Base-by-base conservation (phyloP, 2,888 invertebrate species). In the Pomacea canaliculata region DNA sequence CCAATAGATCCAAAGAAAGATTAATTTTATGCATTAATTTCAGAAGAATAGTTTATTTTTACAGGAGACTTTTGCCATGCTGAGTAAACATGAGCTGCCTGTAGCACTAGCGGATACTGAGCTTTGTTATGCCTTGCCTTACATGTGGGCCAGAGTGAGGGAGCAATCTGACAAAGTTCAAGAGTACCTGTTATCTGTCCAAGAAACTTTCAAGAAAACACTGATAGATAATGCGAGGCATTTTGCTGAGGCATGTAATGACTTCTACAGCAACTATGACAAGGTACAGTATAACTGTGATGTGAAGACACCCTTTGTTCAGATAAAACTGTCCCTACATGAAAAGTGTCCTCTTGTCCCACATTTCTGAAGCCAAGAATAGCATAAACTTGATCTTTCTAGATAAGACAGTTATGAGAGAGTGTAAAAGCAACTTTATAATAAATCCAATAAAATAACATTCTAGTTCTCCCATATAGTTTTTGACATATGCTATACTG, bases 41-140 rank as follows among this genome's bases (percentile, higher is more conserved):
- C 23, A 23, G 0, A 37, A 37, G 37, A 37, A 37, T 5, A 37
- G 37, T 37, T 37, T 56, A 1, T 56, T 63, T 12, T 23, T 23
- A 0, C 80, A 91, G 90, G 91, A 98, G 92, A 97, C 97, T 0
- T 98, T 97, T 90, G 96, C 96, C 85, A 94, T 97, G 67, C 94
- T 98, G 23, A 95, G 94, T 1, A 94, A 96, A 13, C 96, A 96
- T 88, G 95, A 97, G 79, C 93, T 98, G 9, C 94, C 94, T 0
- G 95, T 97, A 0, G 95, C 95, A 85, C 94, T 94, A 79, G 97
- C 97, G 87, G 96, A 97, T 84, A 92, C 95, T 70, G 98, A 98
- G 88, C 95, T 95, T 89, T 97, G 97, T 0, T 98, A 98, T 89
- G 96, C 95, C 87, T 92, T 97, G 49, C 93, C 97, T 0, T 95